Evolutionary conservation across 2,797 vertebrate genomes (phyloP).

Genomic region (Tenualosa ilisha): DNA sequence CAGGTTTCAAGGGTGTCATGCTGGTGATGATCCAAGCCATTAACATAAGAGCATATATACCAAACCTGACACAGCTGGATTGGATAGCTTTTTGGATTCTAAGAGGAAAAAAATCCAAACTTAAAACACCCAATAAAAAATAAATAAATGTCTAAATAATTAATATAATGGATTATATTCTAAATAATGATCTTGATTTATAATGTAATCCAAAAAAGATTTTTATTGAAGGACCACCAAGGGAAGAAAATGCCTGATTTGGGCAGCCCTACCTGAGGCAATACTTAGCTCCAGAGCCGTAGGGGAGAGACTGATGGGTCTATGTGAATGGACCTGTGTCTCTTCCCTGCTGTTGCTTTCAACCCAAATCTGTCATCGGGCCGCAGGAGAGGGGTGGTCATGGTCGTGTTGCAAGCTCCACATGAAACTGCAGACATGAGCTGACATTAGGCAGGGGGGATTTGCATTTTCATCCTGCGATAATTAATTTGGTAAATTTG

Average conservation of each 20-base stretch:
- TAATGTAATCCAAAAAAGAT: neutral
- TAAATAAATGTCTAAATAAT: neutral
- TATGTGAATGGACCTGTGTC: conserved; percentile 59
- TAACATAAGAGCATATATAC: conserved; percentile 33
- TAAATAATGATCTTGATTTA: neutral
- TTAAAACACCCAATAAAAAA: neutral
- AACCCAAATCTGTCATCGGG: conserved; percentile 63
- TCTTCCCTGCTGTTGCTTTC: conserved; percentile 68
- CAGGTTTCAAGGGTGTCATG: conserved; percentile 60
- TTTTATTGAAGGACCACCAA: neutral
- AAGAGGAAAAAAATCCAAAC: neutral
- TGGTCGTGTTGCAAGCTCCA: conserved; percentile 35
- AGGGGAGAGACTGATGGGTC: conserved; percentile 56
- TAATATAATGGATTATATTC: too few relatives aligned
- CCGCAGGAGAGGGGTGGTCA: conserved; percentile 49
- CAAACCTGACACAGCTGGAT: conserved; percentile 5
- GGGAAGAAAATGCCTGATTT: conserved; percentile 47
- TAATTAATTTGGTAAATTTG: conserved; percentile 21
- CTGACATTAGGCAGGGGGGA: neutral
- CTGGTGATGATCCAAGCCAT: neutral
- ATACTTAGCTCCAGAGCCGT: conserved; percentile 53
- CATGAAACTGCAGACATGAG: conserved; percentile 5
- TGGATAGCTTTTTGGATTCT: neutral
- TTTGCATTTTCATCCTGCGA: conserved; percentile 7
- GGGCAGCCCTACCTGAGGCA: conserved; percentile 59